phyloP scores from a whole-genome alignment of 2,113 vertebrate genomes.

The Oryzias woworae region DNA sequence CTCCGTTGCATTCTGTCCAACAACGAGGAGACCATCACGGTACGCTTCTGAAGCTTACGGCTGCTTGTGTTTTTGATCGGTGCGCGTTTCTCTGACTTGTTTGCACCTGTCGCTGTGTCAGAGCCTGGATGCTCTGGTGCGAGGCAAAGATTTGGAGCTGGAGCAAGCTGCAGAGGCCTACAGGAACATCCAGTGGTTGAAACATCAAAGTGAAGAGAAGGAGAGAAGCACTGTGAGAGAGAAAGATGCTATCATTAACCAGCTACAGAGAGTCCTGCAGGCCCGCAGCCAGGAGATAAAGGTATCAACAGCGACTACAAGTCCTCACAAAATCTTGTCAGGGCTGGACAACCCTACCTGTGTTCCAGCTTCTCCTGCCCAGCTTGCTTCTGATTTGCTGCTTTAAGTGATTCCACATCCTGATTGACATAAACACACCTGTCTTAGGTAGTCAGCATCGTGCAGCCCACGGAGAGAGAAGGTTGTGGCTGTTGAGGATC shows the following conservation, averaged over 20 bases:
- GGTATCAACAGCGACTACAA: slow-evolving; percentile 62
- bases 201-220: slow-evolving; percentile 84
- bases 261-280: slow-evolving; percentile 87
- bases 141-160: slow-evolving; percentile 87
- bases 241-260: slow-evolving; percentile 83
- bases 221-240: slow-evolving; percentile 80
- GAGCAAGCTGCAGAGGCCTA: slow-evolving; percentile 85
- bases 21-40: slow-evolving; percentile 92
- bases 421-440: no score
- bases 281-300: slow-evolving; percentile 87
- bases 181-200: slow-evolving; percentile 88
- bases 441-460: no score
- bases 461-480: no score
- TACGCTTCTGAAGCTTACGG: slow-evolving; percentile 38
- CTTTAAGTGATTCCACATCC: no score
- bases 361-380: no score
- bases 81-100: not conserved
- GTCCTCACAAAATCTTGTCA: not conserved
- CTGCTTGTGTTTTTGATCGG: not conserved
- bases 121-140: slow-evolving; percentile 88
- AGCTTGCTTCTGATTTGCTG: no score
- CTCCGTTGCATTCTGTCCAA: slow-evolving; percentile 83
- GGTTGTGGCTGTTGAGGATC: no score
- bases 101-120: slow-evolving; percentile 43
- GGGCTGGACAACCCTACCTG: no score